Evolutionary conservation across 2,888 invertebrate genomes (phyloP), one percentile per base, ranked within the genome.

Genomic region (Mesoligia furuncula): DNA sequence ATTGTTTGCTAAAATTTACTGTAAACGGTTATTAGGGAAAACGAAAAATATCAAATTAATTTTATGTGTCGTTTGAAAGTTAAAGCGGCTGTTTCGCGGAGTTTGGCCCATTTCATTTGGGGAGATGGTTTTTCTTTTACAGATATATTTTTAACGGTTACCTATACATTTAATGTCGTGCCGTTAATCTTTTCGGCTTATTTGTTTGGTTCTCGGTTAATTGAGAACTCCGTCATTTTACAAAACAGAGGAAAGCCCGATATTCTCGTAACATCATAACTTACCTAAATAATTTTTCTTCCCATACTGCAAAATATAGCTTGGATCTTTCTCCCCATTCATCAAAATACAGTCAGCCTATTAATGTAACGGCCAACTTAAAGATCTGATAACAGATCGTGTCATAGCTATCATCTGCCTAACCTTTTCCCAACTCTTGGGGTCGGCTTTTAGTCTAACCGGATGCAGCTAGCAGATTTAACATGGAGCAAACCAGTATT

Each of bases 171-270:
- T 13, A 54, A 57, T 57, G 5, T 13, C n/a, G n/a, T 13, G 57
- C n/a, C 13, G 0, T n/a, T 57, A 13, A n/a, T 13, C 5, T n/a
- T 4, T n/a, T 57, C 4, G 4, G n/a, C 0, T 57, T n/a, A 11
- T 13, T 57, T n/a, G 11, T n/a, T n/a, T 57, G 13, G n/a, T 11
- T 57, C 57, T n/a, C 5, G 24, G n/a, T n/a, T 57, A n/a, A n/a
- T n/a, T 13, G n/a, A 57, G n/a, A n/a, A n/a, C 13, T 57, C 13
- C n/a, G n/a, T n/a, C n/a, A n/a, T 57, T 57, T n/a, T 11, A 57
- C n/a, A n/a, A 11, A 57, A 5, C n/a, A 57, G n/a, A 57, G 13
- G n/a, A 57, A 57, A 13, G 0, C 13, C 57, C n/a, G n/a, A 13
- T n/a, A n/a, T 57, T n/a, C 4, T 24, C 24, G 9, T 24, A 51